Evolutionary conservation across 2,113 vertebrate genomes (phyloP).

Genomic region (Grammomys dolichurus): DNA sequence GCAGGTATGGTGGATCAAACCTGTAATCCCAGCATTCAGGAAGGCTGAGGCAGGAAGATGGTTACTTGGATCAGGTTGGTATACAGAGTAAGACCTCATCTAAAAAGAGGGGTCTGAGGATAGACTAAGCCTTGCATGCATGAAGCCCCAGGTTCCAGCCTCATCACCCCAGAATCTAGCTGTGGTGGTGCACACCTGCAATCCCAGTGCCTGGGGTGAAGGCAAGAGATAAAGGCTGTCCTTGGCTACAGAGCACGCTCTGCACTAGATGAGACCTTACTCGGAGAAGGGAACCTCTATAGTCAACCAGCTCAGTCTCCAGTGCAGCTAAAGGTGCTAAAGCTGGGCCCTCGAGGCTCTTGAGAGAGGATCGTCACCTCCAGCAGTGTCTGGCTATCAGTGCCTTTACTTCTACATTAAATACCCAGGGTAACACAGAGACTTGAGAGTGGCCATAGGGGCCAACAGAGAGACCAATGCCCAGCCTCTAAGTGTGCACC

Average conservation of each 20-base stretch:
- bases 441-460: rapidly evolving
- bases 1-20: neutral
- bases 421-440: neutral
- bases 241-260: neutral
- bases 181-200: neutral
- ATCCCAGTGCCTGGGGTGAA: neutral
- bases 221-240: too few relatives aligned
- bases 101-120: neutral
- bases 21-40: neutral
- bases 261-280: neutral
- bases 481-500: neutral
- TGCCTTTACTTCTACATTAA: neutral
- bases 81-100: neutral
- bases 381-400: rapidly evolving
- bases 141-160: neutral
- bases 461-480: neutral
- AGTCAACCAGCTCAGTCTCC: neutral
- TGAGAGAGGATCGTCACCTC: neutral
- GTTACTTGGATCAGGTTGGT: neutral
- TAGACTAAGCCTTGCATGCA: neutral
- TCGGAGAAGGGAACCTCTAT: neutral
- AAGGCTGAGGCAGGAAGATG: neutral
- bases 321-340: neutral
- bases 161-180: neutral
- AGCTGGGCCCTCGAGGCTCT: neutral